Evolutionary conservation across 1,140 invertebrate genomes (phyloP).

Genomic region (Prorops nasuta): DNA sequence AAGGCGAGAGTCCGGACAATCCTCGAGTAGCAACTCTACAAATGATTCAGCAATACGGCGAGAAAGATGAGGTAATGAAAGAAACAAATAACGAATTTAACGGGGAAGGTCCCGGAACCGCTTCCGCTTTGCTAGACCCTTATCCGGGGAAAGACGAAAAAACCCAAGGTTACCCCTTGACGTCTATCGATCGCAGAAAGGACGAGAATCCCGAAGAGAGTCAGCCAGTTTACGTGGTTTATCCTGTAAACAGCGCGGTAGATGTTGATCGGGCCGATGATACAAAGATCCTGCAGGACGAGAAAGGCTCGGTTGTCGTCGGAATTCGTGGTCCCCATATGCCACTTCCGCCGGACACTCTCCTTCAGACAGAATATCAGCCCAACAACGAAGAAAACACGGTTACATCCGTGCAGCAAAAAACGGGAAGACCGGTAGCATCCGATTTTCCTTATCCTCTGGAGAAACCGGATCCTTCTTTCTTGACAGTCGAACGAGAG

Average conservation of each 20-base stretch:
- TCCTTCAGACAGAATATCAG: conserved; percentile 34
- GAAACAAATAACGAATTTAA: conserved; percentile 5
- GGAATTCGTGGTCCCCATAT: conserved; percentile 59
- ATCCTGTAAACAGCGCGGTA: conserved; percentile 59
- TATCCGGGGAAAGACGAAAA: not conserved
- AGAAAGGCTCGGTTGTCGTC: conserved; percentile 57
- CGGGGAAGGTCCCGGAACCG: not conserved
- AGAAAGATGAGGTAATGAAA: conserved; percentile 25
- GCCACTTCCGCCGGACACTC: conserved; percentile 58
- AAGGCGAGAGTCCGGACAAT: conserved; percentile 36
- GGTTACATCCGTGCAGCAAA: conserved; percentile 1
- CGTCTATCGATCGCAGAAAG: conserved; percentile 29
- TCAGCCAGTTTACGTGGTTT: conserved; percentile 65
- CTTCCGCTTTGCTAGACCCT: not conserved
- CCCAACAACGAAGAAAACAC: not conserved
- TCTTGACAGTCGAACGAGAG: conserved; percentile 38
- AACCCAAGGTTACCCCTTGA: no score
- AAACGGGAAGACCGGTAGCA: conserved; percentile 37
- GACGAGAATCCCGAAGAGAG: conserved; percentile 27
- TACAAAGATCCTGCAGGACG: conserved; percentile 51
- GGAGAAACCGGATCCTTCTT: conserved; percentile 56
- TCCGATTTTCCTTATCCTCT: conserved; percentile 64
- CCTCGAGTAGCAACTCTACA: conserved; percentile 59
- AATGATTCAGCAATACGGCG: conserved; percentile 61
- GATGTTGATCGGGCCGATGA: conserved; percentile 55